phyloP scores from a whole-genome alignment of 2,113 vertebrate genomes.

The Python bivittatus region DNA sequence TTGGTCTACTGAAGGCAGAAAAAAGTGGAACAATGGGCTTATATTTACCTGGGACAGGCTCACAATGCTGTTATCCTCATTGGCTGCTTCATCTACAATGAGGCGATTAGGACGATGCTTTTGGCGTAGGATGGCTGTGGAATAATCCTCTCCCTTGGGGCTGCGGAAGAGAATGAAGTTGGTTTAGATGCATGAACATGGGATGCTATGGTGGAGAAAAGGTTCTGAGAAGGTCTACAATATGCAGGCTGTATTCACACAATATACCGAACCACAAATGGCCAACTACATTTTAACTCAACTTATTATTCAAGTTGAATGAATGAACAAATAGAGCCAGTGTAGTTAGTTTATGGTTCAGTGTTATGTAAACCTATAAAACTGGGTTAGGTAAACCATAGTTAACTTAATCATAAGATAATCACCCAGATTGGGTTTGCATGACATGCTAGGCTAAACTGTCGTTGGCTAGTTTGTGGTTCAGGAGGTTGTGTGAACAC shows the following conservation, averaged over 20 bases:
- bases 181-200: background rate
- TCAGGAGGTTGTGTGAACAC: background rate
- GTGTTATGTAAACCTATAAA: background rate
- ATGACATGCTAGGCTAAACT: background rate
- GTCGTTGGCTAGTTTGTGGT: background rate
- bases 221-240: background rate
- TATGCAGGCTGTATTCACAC: background rate
- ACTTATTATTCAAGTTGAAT: background rate
- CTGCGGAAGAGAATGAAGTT: conserved; percentile 43
- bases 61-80: conserved; percentile 80
- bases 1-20: background rate
- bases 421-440: background rate
- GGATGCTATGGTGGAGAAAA: background rate
- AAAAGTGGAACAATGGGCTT: background rate
- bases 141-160: conserved; percentile 74
- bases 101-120: conserved; percentile 78
- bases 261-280: background rate
- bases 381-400: background rate
- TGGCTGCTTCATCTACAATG: conserved; percentile 75
- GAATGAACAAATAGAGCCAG: background rate
- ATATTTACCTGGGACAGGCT: conserved; percentile 71
- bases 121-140: conserved; percentile 78
- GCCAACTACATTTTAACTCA: background rate
- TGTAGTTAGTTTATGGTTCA: background rate
- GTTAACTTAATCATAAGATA: background rate